Evolutionary conservation across 2,888 invertebrate species (phyloP).

Genomic region (Coelopa pilipes): DNA sequence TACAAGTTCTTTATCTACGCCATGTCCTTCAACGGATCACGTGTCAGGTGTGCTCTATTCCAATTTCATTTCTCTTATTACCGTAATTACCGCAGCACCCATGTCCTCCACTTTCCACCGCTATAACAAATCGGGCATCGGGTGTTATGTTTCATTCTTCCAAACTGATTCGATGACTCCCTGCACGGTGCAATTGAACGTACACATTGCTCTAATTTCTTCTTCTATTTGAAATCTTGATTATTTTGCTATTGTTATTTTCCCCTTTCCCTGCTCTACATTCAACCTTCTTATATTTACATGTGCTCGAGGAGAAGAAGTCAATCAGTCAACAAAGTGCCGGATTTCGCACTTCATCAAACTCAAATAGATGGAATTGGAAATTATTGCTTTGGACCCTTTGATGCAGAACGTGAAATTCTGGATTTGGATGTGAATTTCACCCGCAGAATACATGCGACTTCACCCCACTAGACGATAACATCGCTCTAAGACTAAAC

Average conservation of each 20-base stretch:
- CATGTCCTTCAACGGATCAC: conserved; percentile 3
- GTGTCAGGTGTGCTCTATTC: conserved; percentile 20
- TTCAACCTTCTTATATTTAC: conserved; percentile 49
- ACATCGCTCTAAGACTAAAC: neutral
- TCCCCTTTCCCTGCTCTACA: neutral
- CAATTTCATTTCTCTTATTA: neutral
- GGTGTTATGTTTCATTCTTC: conserved; percentile 12
- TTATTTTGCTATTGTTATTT: conserved; percentile 17
- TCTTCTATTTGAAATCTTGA: conserved; percentile 22
- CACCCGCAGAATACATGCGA: too few species aligned
- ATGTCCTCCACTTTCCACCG: neutral
- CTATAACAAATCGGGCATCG: too few species aligned
- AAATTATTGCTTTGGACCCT: conserved; percentile 4
- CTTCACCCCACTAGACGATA: neutral
- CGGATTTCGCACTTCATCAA: conserved; percentile 60
- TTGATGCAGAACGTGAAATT: neutral
- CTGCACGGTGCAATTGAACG: neutral
- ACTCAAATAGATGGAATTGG: conserved; percentile 48
- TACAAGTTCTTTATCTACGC: too few species aligned
- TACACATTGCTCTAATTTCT: conserved; percentile 9
- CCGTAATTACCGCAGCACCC: conserved; percentile 5
- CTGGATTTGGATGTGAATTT: too few species aligned
- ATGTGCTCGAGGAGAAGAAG: conserved; percentile 62
- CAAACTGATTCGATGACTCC: neutral
- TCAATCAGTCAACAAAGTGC: conserved; percentile 63